Evolutionary conservation across 2,113 vertebrate genomes (phyloP), one percentile per base, ranked within the genome.

Genomic region (Scophthalmus maximus): DNA sequence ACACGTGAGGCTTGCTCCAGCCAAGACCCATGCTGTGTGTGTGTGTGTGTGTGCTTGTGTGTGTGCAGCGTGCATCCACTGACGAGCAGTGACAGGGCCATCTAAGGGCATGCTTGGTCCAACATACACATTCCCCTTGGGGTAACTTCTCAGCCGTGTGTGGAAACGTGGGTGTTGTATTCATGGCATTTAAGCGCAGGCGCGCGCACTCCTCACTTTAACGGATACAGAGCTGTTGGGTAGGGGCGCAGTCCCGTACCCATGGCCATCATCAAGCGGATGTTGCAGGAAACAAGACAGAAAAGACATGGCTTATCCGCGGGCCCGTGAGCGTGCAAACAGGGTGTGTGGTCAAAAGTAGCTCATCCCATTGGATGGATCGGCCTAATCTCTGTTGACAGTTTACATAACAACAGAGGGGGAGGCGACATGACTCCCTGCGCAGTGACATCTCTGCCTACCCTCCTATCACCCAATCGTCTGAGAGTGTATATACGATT

Each of bases 321-420:
- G 1, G 18, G 25, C 30, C 14, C 3, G n/a, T 2, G 52, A 27
- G 50, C 7, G 26, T 29, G 76, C 51, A 30, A 8, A 23, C 6
- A 8, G 68, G 74, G 86, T 84, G 83, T 91, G 91, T 91, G 89
- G 89, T 86, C 82, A 59, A 58, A 71, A 82, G 52, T 52, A 44
- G 76, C 73, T 85, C 81, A 83, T 83, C 88, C 76, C 20, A 91
- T 92, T 92, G 92, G 92, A 69, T 3, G 42, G 29, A 66, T 82
- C 69, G 36, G 15, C 30, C 11, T 90, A 87, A 92, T 92, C 85
- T 79, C 64, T n/a, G 9, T 58, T 76, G 88, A 78, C 79, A 50
- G 88, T 92, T 93, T 92, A 92, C 83, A 73, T 91, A 93, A 93
- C 81, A 68, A 70, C 78, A 72, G 70, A 70, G 78, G 71, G 77